These are phyloP conservation scores for Amphiprion clarkii DNA, from an alignment of 2,797 vertebrate genomes.

Conservation along the genomic window DNA sequence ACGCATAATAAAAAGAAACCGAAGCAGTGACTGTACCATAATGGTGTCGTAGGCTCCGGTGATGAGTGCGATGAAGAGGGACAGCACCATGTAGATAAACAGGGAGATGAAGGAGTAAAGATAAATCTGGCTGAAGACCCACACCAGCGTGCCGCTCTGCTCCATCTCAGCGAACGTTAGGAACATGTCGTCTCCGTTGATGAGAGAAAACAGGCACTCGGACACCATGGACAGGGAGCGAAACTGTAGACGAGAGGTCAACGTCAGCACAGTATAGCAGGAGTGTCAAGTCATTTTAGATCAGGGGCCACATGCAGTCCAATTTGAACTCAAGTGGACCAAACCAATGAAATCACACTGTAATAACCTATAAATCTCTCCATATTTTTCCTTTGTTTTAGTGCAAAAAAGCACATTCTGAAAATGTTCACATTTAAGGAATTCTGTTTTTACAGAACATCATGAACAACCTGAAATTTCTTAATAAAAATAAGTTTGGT, in stretches of 20 bases:
- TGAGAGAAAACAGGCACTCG: slow-evolving; percentile 94
- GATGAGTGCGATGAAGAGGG: slow-evolving; percentile 97
- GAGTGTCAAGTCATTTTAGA: too few relatives aligned
- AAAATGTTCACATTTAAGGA: too few relatives aligned
- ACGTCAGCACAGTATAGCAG: too few relatives aligned
- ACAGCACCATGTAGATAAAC: slow-evolving; percentile 98
- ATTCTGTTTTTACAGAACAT: too few relatives aligned
- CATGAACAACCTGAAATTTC: too few relatives aligned
- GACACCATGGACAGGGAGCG: slow-evolving; percentile 94
- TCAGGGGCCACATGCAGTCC: too few relatives aligned
- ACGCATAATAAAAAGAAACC: rapidly evolving
- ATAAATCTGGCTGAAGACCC: slow-evolving; percentile 96
- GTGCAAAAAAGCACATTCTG: too few relatives aligned
- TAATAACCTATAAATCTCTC: too few relatives aligned
- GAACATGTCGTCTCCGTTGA: slow-evolving; percentile 97
- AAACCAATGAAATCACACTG: too few relatives aligned
- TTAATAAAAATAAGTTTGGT: too few relatives aligned
- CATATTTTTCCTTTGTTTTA: too few relatives aligned
- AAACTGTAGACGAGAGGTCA: slow-evolving; percentile 81
- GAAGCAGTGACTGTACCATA: slow-evolving; percentile 81
- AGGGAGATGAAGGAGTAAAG: slow-evolving; percentile 97
- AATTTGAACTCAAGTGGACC: too few relatives aligned
- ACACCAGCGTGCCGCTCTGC: slow-evolving; percentile 88
- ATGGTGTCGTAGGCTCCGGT: slow-evolving; percentile 95
- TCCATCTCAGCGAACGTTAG: slow-evolving; percentile 92